These are phyloP conservation scores for Stichodactyla mertensii DNA, from an alignment of 64 coral and sea anemone species.

Conservation along the genomic window DNA sequence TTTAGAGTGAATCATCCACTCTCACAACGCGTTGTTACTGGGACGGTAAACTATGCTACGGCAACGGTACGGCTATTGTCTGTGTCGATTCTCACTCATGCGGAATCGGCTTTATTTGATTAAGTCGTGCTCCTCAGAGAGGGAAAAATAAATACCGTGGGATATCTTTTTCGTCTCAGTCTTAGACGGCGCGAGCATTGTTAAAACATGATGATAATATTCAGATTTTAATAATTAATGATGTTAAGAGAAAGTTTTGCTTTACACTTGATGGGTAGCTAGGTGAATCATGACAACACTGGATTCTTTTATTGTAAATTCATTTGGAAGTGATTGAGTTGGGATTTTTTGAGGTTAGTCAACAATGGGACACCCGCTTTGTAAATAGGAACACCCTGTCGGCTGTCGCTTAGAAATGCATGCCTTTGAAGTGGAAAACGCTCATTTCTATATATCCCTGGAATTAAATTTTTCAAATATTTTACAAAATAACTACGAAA, in stretches of 20 bases:
- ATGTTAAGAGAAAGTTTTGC: not conserved
- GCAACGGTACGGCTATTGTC: too few species aligned
- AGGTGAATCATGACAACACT: not conserved
- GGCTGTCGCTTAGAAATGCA: not conserved
- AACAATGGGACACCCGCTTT: not conserved
- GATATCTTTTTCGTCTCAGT: not conserved
- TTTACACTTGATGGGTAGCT: not conserved
- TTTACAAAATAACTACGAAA: not conserved
- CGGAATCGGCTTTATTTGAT: not conserved
- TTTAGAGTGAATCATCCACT: too few species aligned
- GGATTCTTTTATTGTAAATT: not conserved
- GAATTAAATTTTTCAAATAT: not conserved
- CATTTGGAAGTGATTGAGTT: not conserved
- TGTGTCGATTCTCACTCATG: not conserved
- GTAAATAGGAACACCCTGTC: not conserved
- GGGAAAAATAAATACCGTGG: too few species aligned
- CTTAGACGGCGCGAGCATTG: not conserved
- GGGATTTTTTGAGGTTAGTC: not conserved
- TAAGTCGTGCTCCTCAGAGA: not conserved
- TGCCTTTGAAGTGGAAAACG: not conserved
- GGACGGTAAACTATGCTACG: too few species aligned
- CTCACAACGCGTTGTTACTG: too few species aligned
- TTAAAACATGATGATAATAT: not conserved
- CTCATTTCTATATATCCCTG: not conserved
- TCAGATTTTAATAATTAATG: not conserved